Evolutionary conservation across 1,140 invertebrate species (phyloP), one percentile per base, ranked within the genome.

Genomic region (Cyclina sinensis): DNA sequence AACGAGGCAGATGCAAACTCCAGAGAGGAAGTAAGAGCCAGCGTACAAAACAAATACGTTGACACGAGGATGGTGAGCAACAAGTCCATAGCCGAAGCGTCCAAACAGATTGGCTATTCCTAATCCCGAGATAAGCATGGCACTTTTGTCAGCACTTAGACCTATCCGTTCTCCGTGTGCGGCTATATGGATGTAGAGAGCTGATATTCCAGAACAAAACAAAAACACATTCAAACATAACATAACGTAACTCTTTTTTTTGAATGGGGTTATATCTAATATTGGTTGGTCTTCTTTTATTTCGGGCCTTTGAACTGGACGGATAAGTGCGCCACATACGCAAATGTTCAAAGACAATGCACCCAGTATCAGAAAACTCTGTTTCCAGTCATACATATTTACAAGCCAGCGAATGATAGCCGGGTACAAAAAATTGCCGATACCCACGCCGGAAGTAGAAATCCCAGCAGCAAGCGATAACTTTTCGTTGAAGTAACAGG

Each of bases 401-500:
- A 98, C 96, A 5, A 98, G 95, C 7, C 92, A 88, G 24, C 96
- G 95, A 27, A 97, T 97, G 32, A 98, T 94, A 46, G 90, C 89
- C 12, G 4, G 97, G 97, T 37, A 98, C 0, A 98, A 92, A 93
- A 98, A 98, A 9, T 97, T 98, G 5, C 97, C 97, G 46, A 99
- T 98, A 27, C 98, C 98, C 0, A 98, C 98, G 14, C 98, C 98
- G 93, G 98, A 99, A 1, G 98, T 88, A 14, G 98, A 97, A 57
- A 99, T 97, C n/a, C 98, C 98, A 0, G 98, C 98, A 0, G 98
- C 98, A 37, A 99, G 94, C 0, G 98, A 98, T 74, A 98, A 96
- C 96, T 97, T 97, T 95, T 97, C 97, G 94, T 98, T 98, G 95
- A 98, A 99, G 96, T 98, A 98, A 96, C 98, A 98, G 14, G 98